These are phyloP conservation scores for Phenganax marumi DNA, from an alignment of 92 coral and sea anemone genomes.

Conservation along the genomic window DNA sequence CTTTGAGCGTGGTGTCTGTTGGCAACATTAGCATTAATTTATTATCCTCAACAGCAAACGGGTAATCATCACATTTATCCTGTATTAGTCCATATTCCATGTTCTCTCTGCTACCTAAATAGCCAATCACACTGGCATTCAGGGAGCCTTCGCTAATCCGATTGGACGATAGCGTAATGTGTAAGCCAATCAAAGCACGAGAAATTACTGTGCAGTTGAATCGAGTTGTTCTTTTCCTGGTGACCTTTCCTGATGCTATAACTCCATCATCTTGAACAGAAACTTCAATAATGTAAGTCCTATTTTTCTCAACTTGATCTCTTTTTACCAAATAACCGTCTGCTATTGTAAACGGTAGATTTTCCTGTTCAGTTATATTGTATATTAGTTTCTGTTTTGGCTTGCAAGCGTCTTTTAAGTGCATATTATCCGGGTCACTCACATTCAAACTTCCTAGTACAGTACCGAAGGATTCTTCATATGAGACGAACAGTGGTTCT, in stretches of 20 bases:
- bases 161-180: slow-evolving; percentile 32
- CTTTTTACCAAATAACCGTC: slow-evolving; percentile 54
- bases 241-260: background rate
- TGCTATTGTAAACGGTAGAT: slow-evolving; percentile 39
- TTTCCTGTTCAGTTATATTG: slow-evolving; percentile 35
- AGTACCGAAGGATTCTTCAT: slow-evolving; percentile 65
- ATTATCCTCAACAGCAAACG: slow-evolving; percentile 25
- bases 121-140: slow-evolving; percentile 18
- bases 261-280: slow-evolving; percentile 35
- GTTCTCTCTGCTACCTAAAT: slow-evolving; percentile 1
- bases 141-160: background rate
- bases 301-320: slow-evolving; percentile 21
- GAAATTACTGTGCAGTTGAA: slow-evolving; percentile 40
- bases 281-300: background rate
- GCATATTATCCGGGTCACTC: slow-evolving; percentile 82
- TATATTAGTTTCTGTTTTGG: slow-evolving; percentile 65
- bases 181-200: slow-evolving; percentile 5
- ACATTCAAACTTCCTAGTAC: slow-evolving; percentile 58
- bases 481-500: slow-evolving; percentile 17
- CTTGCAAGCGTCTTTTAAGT: slow-evolving; percentile 35
- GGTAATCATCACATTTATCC: slow-evolving; percentile 25
- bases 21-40: slow-evolving; percentile 19
- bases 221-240: background rate
- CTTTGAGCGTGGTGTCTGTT: background rate
- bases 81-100: slow-evolving; percentile 1